Evolutionary conservation across 2,888 invertebrate genomes (phyloP), one percentile per base, ranked within the genome.

Genomic region (Aquatica leii): DNA sequence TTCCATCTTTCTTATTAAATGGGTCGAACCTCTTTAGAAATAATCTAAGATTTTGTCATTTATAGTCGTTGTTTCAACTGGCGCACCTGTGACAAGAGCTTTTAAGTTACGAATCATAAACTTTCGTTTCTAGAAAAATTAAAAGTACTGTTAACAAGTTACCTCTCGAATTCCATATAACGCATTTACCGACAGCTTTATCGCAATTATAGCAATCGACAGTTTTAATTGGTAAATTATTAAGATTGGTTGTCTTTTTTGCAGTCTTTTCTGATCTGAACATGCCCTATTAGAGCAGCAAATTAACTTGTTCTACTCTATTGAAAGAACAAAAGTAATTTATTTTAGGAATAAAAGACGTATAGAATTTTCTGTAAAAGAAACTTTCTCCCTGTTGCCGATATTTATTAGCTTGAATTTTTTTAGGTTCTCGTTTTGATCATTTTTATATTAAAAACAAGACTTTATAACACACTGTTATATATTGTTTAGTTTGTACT

Each of bases 201-300:
- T 57, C 52, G 53, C 60, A 55, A 51, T 56, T 55, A 60, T 50
- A 43, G 55, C 55, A 46, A 53, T 52, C 56, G 50, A 21, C 52
- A 57, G 60, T 56, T 60, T 61, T 61, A 60, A 65, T 65, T 65
- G 61, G 65, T 56, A 57, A 65, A 60, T 65, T 65, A 55, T 65
- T 50, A 61, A 65, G 65, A 65, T 65, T 65, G 65, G 65, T 57
- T 61, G 65, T 64, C 64, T 64, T 48, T 43, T 62, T 62, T 60
- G 55, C 56, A 40, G 57, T 37, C 37, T 64, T n/a, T 54, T 53
- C 48, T 55, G 58, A 52, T 54, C 40, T 57, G 31, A 49, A 51
- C 55, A 31, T 53, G 49, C 55, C 18, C 59, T 54, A 51, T 54
- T 55, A 59, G 52, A 59, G 54, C 59, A 54, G 49, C 49, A 59